Percentiles rank a stretch among this genome's conserved stretches.
phyloP scores from a whole-genome alignment of 2,797 vertebrate genomes.

The Melanotaenia boesemani region DNA sequence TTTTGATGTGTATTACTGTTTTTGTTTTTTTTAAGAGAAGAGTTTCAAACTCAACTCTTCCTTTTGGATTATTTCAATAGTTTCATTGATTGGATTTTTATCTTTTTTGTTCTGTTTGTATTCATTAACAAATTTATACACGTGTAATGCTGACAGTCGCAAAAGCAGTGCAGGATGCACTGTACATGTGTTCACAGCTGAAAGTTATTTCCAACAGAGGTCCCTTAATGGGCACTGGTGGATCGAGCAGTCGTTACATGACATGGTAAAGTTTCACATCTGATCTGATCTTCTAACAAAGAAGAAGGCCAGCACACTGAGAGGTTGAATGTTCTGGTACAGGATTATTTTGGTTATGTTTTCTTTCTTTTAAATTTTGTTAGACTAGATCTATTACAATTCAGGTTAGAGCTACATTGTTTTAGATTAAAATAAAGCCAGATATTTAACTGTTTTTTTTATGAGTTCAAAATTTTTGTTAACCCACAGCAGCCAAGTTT shows the following conservation, averaged over 20 bases:
- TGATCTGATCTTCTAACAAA: neutral
- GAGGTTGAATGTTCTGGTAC: neutral
- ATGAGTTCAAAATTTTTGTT: neutral
- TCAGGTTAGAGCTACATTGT: neutral
- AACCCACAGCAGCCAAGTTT: neutral
- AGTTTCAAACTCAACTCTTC: conserved; percentile 61
- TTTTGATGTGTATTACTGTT: conserved; percentile 68
- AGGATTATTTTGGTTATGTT: neutral
- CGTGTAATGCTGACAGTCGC: neutral
- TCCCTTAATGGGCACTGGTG: neutral
- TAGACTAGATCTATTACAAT: neutral
- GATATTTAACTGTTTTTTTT: neutral
- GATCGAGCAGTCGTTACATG: neutral
- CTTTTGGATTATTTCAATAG: conserved; percentile 70
- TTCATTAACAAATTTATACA: neutral
- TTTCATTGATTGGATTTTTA: conserved; percentile 53
- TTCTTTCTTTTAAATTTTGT: neutral
- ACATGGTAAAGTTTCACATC: neutral
- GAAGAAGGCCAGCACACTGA: neutral
- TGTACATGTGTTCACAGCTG: neutral
- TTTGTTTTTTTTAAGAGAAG: conserved; percentile 40
- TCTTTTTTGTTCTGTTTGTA: neutral
- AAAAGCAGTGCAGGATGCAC: neutral
- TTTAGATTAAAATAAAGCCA: neutral
- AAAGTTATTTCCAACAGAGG: neutral